Conservation (phyloP, 2,888 invertebrate species). For the Torymus tubicola region DNA sequence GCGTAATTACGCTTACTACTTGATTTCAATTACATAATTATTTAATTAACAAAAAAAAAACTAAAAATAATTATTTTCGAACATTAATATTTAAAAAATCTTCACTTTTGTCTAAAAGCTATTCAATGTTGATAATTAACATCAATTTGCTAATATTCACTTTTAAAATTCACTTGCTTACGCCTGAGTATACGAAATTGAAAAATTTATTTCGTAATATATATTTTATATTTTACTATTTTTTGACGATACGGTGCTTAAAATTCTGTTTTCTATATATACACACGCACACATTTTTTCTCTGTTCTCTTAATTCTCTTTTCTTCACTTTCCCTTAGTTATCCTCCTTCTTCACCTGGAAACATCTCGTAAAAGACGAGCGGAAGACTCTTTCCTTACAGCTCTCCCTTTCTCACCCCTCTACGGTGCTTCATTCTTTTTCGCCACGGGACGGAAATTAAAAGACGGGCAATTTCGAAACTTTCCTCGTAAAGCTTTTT, state of each 20-base stretch:
- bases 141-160: too few relatives aligned
- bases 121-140: too few relatives aligned
- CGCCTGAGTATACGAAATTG: too few relatives aligned
- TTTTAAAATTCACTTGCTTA: too few relatives aligned
- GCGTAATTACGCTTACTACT: too few relatives aligned
- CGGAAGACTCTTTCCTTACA: constrained; percentile 27
- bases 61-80: too few relatives aligned
- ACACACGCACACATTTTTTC: not conserved
- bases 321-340: not conserved
- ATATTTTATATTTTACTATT: constrained; percentile 4
- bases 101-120: too few relatives aligned
- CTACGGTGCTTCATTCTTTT: constrained; percentile 33
- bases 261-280: constrained; percentile 31
- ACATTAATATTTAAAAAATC: too few relatives aligned
- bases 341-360: not conserved
- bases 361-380: constrained; percentile 57
- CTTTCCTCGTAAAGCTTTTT: constrained; percentile 60
- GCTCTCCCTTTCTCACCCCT: not conserved
- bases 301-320: not conserved
- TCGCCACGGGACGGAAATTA: constrained; percentile 60
- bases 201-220: not conserved
- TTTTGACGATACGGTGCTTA: constrained; percentile 6
- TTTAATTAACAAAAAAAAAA: too few relatives aligned
- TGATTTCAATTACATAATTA: too few relatives aligned
- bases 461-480: constrained; percentile 62